phyloP scores from a whole-genome alignment of 2,797 vertebrate species.

The Sardinella longiceps region DNA sequence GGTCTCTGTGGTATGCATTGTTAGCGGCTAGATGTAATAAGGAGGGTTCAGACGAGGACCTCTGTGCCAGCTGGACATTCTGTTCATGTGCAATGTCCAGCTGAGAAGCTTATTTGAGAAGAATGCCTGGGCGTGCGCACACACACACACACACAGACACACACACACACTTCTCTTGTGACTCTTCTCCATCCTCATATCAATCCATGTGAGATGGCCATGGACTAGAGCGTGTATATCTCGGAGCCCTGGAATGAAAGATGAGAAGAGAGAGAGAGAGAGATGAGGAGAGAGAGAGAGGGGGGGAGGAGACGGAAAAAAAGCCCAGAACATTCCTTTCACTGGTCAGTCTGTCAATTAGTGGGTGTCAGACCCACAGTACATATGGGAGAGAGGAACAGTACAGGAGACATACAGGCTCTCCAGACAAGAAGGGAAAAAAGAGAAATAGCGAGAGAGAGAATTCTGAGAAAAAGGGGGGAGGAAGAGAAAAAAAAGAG shows the following conservation, averaged over 20 bases:
- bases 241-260: conserved; percentile 22
- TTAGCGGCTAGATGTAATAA: not conserved
- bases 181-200: not conserved
- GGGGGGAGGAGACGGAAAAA: conserved; percentile 53
- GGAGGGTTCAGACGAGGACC: not conserved
- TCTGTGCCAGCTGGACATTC: conserved; percentile 25
- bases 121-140: not conserved
- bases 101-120: conserved; percentile 5
- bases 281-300: conserved; percentile 13
- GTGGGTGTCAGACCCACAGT: conserved; percentile 23
- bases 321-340: conserved; percentile 54
- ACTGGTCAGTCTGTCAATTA: conserved; percentile 70
- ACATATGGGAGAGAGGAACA: not conserved
- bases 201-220: not conserved
- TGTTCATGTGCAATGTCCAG: conserved; percentile 23
- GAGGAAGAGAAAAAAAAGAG: not conserved
- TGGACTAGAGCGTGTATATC: not conserved
- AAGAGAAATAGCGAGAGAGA: not conserved
- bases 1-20: conserved; percentile 23
- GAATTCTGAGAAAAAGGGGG: not conserved
- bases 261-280: conserved; percentile 38
- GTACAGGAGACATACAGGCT: conserved; percentile 19
- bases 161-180: conserved; percentile 1
- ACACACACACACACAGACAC: conserved; percentile 24
- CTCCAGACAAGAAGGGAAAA: not conserved